Evolutionary conservation across 2,797 vertebrate species (phyloP).

Genomic region (Phoebastria nigripes): DNA sequence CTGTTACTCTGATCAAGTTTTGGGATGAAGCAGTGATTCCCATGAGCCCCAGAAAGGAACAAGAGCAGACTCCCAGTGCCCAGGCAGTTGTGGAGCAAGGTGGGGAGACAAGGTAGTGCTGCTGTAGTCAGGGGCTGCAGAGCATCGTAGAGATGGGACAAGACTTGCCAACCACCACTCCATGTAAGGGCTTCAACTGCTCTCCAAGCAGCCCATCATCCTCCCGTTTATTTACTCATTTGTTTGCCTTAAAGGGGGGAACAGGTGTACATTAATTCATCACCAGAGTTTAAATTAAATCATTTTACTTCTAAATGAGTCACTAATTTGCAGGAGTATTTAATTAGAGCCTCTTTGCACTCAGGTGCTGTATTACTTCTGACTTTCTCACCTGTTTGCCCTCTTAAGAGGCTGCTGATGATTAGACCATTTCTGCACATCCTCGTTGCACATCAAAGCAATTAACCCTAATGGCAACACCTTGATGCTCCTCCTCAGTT

Average conservation of each 20-base stretch:
- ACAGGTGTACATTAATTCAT: slow-evolving; percentile 74
- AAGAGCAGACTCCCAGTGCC: background rate
- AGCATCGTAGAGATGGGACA: background rate
- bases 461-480: slow-evolving; percentile 55
- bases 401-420: slow-evolving; percentile 56
- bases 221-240: slow-evolving; percentile 57
- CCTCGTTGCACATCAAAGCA: slow-evolving; percentile 42
- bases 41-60: background rate
- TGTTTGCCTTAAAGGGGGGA: slow-evolving; percentile 60
- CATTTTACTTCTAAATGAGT: slow-evolving; percentile 74
- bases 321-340: slow-evolving; percentile 68
- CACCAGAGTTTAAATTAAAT: slow-evolving; percentile 66
- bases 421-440: slow-evolving; percentile 53
- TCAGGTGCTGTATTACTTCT: slow-evolving; percentile 66
- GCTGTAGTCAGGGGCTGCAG: background rate
- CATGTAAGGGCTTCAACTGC: background rate
- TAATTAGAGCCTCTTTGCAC: slow-evolving; percentile 70
- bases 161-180: background rate
- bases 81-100: background rate
- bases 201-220: slow-evolving; percentile 1
- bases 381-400: slow-evolving; percentile 69
- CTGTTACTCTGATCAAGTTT: background rate
- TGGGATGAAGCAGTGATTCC: background rate
- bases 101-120: background rate
- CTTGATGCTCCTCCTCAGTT: background rate